Base-by-base conservation (phyloP, 2,888 invertebrate genomes). In the Psylliodes chrysocephalus region DNA sequence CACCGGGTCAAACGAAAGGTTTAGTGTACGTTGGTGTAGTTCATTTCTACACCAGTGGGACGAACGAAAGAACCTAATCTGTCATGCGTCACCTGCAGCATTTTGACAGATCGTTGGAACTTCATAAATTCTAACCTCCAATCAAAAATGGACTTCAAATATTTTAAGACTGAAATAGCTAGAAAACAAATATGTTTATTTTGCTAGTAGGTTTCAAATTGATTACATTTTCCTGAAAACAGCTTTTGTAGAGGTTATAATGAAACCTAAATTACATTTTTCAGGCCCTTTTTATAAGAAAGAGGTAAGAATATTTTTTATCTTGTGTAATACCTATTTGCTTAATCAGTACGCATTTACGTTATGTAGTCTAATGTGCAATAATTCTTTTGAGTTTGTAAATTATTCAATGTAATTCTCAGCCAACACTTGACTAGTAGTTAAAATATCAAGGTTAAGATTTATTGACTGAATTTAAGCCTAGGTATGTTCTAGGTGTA, bases 71-170 rank as follows among this genome's bases (percentile, higher is more conserved):
- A n/a, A n/a, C n/a, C n/a, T n/a, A n/a, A n/a, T n/a, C n/a, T n/a
- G n/a, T n/a, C n/a, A n/a, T n/a, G n/a, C n/a, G n/a, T n/a, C n/a
- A n/a, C n/a, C n/a, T n/a, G n/a, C n/a, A n/a, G n/a, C n/a, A n/a
- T 22, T 4, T 6, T 22, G 22, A 22, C 22, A 22, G 22, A 22
- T 22, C 6, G n/a, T 22, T 22, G 2, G n/a, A 22, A 22, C 22
- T 22, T 22, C 22, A 22, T 15, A n/a, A n/a, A n/a, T 46, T 10
- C 28, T 67, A 69, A 69, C 69, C 69, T 65, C 53, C 51, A 60
- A 44, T 54, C 42, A 44, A 66, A 60, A 65, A 67, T 67, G 69
- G 63, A 53, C 46, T 60, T 61, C 42, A 60, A 66, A 62, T 62
- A 64, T 63, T 49, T 66, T 59, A 60, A 65, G 57, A 66, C 60